Conservation (phyloP, 2,113 vertebrate species). For the Climacteris rufus region DNA sequence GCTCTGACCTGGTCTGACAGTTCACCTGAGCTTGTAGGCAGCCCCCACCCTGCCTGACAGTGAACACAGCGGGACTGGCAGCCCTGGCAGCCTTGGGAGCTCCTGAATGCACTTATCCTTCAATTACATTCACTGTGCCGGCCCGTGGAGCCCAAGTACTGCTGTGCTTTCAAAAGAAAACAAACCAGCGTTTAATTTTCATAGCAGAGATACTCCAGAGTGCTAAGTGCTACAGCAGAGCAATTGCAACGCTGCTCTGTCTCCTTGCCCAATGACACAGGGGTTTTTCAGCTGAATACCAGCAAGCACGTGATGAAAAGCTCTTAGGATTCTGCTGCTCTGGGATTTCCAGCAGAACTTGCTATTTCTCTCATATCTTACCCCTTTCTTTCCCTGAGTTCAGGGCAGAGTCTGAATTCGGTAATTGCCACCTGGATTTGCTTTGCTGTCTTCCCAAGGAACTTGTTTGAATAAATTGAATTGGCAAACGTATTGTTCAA, state of each 20-base stretch:
- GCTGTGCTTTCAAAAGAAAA: neutral
- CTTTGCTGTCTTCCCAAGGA: constrained; percentile 57
- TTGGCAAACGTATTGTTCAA: constrained; percentile 48
- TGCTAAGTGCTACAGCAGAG: neutral
- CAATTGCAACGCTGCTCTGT: neutral
- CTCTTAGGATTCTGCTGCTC: neutral
- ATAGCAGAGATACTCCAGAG: neutral
- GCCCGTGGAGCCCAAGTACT: neutral
- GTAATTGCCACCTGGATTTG: constrained; percentile 54
- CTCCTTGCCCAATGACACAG: constrained; percentile 46
- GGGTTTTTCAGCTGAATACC: neutral
- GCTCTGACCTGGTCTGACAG: neutral
- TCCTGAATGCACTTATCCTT: neutral
- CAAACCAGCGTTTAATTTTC: neutral
- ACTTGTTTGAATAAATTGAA: constrained; percentile 60
- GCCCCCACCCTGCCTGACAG: neutral
- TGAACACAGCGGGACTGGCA: neutral
- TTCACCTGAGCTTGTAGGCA: neutral
- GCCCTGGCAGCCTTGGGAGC: neutral
- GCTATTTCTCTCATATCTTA: constrained; percentile 27
- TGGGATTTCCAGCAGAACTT: constrained; percentile 31
- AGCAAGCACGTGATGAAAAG: neutral
- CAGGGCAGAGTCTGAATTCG: constrained; percentile 1
- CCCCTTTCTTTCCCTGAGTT: constrained; percentile 16
- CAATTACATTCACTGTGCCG: neutral